These are phyloP conservation scores for Leptinotarsa juncta DNA, from an alignment of 2,888 invertebrate genomes.

Conservation along the genomic window DNA sequence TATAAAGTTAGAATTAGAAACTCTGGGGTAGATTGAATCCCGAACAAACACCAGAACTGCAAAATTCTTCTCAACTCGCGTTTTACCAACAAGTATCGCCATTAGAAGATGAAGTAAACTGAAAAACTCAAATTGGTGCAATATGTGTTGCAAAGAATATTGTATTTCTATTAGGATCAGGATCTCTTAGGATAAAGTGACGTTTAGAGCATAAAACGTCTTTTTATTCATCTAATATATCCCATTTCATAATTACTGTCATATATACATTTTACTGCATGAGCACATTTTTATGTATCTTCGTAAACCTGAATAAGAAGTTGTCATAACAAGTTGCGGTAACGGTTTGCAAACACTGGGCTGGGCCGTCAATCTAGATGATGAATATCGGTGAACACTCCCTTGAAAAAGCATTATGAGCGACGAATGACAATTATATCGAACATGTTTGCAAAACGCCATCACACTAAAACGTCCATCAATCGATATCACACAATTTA, in stretches of 20 bases:
- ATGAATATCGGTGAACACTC: constrained; percentile 51
- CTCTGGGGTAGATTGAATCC: too few species aligned
- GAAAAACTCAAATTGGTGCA: too few species aligned
- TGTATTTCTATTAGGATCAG: too few species aligned
- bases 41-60: too few species aligned
- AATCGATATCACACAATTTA: constrained; percentile 32
- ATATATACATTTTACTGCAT: background rate
- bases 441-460: constrained; percentile 37
- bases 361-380: constrained; percentile 54
- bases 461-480: constrained; percentile 24
- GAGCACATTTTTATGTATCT: background rate
- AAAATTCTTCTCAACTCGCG: too few species aligned
- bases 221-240: too few species aligned
- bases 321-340: constrained; percentile 41
- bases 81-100: too few species aligned
- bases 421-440: constrained; percentile 43
- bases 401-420: constrained; percentile 33
- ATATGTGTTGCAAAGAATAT: too few species aligned
- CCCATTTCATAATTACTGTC: background rate
- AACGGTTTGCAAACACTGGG: constrained; percentile 54
- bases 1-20: too few species aligned
- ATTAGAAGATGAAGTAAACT: too few species aligned
- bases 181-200: too few species aligned
- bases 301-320: background rate
- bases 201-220: too few species aligned